Percentiles rank a stretch among this genome's conserved stretches.
These are phyloP conservation scores for Meandrina meandrites DNA, from an alignment of 92 coral and sea anemone genomes.

Conservation along the genomic window DNA sequence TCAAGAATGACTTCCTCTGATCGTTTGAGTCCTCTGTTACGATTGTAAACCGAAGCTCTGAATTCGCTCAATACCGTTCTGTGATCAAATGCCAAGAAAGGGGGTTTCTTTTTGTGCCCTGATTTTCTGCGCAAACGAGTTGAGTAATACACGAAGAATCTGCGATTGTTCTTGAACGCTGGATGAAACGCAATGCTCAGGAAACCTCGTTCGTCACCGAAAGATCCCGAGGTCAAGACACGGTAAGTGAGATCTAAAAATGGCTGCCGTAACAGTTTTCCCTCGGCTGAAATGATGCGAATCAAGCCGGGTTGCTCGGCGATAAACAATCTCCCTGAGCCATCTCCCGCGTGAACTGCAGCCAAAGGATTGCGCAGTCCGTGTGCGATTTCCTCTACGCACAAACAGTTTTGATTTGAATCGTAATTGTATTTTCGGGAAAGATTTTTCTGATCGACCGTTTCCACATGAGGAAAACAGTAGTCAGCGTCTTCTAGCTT, in stretches of 20 bases:
- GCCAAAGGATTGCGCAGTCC: conserved; percentile 83
- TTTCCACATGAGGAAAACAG: conserved; percentile 82
- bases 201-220: conserved; percentile 90
- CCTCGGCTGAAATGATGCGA: conserved; percentile 60
- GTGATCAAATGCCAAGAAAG: conserved; percentile 38
- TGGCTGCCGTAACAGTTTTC: conserved; percentile 52
- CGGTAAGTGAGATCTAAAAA: conserved; percentile 76
- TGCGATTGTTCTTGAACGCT: conserved; percentile 64
- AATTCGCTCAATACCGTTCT: conserved; percentile 86
- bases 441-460: conserved; percentile 51
- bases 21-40: conserved; percentile 62
- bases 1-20: conserved; percentile 75
- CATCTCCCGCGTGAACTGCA: conserved; percentile 84
- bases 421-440: conserved; percentile 52
- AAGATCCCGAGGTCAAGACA: conserved; percentile 60
- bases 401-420: conserved; percentile 64
- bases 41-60: conserved; percentile 60
- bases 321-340: conserved; percentile 78
- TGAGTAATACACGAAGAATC: conserved; percentile 85
- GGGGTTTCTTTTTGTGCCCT: background rate
- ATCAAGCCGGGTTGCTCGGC: conserved; percentile 86
- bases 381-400: conserved; percentile 76
- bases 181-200: conserved; percentile 90
- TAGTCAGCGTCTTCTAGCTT: conserved; percentile 64
- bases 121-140: conserved; percentile 48